These are phyloP conservation scores for Zeugodacus cucurbitae DNA, from an alignment of 1,140 invertebrate species.

Conservation along the genomic window DNA sequence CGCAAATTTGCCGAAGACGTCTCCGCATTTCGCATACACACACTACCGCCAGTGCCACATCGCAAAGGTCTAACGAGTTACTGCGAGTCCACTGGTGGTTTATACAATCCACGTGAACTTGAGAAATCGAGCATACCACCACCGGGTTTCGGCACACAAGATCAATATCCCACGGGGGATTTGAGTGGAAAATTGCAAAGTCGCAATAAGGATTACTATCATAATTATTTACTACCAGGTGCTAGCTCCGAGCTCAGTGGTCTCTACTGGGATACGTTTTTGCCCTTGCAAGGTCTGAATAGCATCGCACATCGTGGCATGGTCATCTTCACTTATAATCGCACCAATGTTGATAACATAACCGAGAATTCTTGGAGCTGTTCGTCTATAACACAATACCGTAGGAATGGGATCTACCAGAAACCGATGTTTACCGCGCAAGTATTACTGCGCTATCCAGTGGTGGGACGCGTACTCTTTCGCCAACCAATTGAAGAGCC, in stretches of 20 bases:
- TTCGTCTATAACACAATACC: slow-evolving; percentile 74
- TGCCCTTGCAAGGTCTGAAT: slow-evolving; percentile 84
- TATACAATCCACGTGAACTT: slow-evolving; percentile 78
- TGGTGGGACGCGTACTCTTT: slow-evolving; percentile 87
- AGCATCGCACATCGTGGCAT: slow-evolving; percentile 86
- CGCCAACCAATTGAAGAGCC: slow-evolving; percentile 83
- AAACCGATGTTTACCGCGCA: slow-evolving; percentile 78
- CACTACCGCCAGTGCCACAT: slow-evolving; percentile 73
- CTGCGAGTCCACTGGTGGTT: slow-evolving; percentile 74
- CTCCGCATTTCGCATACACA: slow-evolving; percentile 74
- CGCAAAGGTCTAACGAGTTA: slow-evolving; percentile 67
- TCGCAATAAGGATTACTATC: slow-evolving; percentile 76
- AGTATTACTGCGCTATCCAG: slow-evolving; percentile 84
- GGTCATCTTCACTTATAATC: slow-evolving; percentile 80
- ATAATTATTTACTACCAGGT: slow-evolving; percentile 74
- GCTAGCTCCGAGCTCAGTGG: slow-evolving; percentile 77
- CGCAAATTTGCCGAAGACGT: slow-evolving; percentile 68
- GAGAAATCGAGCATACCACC: slow-evolving; percentile 71
- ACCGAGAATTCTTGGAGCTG: slow-evolving; percentile 76
- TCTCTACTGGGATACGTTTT: slow-evolving; percentile 83
- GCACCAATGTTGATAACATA: slow-evolving; percentile 66
- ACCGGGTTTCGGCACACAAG: slow-evolving; percentile 80
- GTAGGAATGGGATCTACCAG: slow-evolving; percentile 74
- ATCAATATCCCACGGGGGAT: slow-evolving; percentile 90
- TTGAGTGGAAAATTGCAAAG: slow-evolving; percentile 87